Evolutionary conservation across 2,797 vertebrate genomes (phyloP).

Genomic region (Clamator glandarius): DNA sequence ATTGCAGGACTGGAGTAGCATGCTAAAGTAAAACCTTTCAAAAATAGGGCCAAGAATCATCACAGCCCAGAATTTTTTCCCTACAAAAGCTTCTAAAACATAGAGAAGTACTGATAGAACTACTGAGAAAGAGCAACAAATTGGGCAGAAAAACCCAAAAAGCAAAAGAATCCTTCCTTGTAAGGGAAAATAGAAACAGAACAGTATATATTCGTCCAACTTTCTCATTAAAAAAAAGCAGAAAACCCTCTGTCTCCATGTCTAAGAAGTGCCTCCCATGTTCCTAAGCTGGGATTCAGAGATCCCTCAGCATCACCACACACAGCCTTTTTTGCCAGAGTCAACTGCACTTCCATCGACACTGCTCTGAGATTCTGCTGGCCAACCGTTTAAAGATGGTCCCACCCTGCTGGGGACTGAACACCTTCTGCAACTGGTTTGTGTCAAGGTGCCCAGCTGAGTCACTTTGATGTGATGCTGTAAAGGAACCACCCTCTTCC

Average conservation of each 20-base stretch:
- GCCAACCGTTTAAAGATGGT: neutral
- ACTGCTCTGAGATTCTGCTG: neutral
- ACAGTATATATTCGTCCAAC: neutral
- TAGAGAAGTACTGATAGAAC: neutral
- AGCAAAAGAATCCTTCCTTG: neutral
- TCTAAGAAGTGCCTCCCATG: rapidly evolving
- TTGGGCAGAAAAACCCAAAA: neutral
- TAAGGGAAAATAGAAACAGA: neutral
- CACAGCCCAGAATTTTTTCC: neutral
- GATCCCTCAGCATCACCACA: neutral
- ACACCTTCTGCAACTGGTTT: neutral
- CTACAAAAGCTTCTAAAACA: neutral
- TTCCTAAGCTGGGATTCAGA: neutral
- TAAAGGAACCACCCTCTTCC: neutral
- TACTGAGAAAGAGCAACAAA: neutral
- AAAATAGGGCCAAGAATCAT: neutral
- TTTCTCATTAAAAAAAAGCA: neutral
- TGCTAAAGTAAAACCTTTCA: neutral
- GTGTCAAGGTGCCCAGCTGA: neutral
- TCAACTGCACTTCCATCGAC: neutral
- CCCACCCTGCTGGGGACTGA: neutral
- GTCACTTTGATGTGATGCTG: neutral
- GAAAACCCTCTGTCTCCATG: neutral
- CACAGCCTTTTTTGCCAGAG: neutral
- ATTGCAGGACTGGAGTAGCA: neutral